Percentiles rank a stretch among this genome's conserved stretches.
Conservation (phyloP, 1,140 invertebrate genomes). For the Procambarus clarkii region DNA sequence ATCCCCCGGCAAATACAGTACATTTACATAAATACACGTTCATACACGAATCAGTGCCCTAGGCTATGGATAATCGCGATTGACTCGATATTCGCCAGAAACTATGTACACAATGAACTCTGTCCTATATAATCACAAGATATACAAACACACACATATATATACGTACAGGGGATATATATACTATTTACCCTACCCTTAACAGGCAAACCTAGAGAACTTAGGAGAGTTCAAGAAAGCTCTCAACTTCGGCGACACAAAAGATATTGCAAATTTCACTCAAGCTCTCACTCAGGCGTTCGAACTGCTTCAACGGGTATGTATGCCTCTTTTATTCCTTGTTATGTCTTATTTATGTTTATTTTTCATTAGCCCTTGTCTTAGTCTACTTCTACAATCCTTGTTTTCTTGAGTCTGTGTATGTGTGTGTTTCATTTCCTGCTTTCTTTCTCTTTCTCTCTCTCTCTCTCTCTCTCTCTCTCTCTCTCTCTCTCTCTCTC, state of each 20-base stretch:
- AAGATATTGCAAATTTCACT: conserved; percentile 95
- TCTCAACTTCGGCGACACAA: conserved; percentile 80
- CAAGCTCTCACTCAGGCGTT: conserved; percentile 93
- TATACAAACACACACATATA: no score
- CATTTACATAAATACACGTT: no score
- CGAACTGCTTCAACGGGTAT: conserved; percentile 86
- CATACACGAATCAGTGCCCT: no score
- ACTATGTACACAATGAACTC: no score
- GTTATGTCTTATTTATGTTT: neutral
- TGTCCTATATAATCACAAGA: no score
- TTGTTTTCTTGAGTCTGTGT: conserved; percentile 75
- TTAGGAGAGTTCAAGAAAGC: conserved; percentile 87
- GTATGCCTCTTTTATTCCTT: conserved; percentile 39
- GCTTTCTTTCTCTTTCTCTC: neutral
- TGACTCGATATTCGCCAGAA: no score
- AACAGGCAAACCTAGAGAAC: conserved; percentile 90
- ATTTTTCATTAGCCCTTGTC: neutral
- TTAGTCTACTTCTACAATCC: conserved; percentile 3
- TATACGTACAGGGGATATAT: no score
- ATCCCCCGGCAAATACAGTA: no score
- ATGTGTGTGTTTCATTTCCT: conserved; percentile 68
- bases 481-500: neutral
- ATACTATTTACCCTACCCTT: neutral
- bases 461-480: conserved; percentile 8
- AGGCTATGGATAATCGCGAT: no score